A percentile compares a stretch with the other conserved stretches of the same genome.
These are phyloP conservation scores for Catharus ustulatus DNA, from an alignment of 2,797 vertebrate genomes.

Conservation along the genomic window DNA sequence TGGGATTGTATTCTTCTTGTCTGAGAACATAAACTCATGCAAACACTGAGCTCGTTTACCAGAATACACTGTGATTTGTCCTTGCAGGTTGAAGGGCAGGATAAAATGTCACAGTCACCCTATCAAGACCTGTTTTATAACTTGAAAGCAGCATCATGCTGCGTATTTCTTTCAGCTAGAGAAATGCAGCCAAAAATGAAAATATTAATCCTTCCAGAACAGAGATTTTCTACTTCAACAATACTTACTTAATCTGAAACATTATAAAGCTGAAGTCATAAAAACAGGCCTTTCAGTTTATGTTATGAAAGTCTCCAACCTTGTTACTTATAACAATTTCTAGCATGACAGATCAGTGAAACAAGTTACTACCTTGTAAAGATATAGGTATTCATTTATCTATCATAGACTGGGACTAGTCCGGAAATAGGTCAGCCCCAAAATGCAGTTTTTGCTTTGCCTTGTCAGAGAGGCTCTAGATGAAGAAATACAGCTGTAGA, in stretches of 20 bases:
- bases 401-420: neutral
- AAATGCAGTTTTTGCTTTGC: neutral
- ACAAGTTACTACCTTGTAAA: neutral
- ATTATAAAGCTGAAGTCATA: neutral
- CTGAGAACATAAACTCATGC: neutral
- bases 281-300: neutral
- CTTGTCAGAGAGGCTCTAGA: neutral
- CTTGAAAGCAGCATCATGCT: neutral
- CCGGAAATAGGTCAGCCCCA: neutral
- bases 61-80: neutral
- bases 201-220: neutral
- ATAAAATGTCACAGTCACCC: neutral
- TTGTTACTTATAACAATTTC: neutral
- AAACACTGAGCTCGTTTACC: neutral
- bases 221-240: neutral
- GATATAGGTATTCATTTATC: neutral
- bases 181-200: neutral
- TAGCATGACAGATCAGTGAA: neutral
- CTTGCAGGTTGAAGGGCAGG: neutral
- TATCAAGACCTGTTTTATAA: neutral
- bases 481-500: neutral
- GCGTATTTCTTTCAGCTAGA: neutral
- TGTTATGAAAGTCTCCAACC: neutral
- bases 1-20: neutral
- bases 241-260: neutral